Conservation (phyloP, 2,797 vertebrate genomes). For the Morelia viridis region DNA sequence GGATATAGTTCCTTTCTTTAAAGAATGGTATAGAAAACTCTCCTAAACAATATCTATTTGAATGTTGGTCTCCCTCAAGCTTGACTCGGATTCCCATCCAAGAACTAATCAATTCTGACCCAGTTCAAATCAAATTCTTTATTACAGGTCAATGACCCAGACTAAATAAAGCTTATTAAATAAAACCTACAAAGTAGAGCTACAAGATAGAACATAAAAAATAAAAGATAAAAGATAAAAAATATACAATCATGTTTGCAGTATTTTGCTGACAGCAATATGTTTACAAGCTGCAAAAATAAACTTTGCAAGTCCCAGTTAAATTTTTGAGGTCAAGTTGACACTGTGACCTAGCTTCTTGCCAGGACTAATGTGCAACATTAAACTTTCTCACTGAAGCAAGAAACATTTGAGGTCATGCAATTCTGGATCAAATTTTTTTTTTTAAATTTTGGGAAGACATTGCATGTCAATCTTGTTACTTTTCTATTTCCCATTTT, state of each 20-base stretch:
- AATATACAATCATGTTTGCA: not conserved
- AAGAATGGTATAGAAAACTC: not conserved
- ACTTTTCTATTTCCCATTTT: no score
- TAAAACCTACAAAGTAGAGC: not conserved
- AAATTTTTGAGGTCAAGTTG: not conserved
- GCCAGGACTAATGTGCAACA: not conserved
- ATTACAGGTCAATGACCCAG: not conserved
- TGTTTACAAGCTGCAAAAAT: not conserved
- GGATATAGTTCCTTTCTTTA: not conserved
- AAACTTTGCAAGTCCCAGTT: not conserved
- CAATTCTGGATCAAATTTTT: not conserved
- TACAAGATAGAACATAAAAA: not conserved
- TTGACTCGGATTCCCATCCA: not conserved
- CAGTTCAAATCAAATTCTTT: not conserved
- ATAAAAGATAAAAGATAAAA: not conserved
- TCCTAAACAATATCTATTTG: not conserved
- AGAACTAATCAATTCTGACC: no score
- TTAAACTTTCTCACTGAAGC: not conserved
- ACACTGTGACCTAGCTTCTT: not conserved
- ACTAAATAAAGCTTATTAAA: not conserved
- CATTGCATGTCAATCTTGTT: no score
- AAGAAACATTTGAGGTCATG: not conserved
- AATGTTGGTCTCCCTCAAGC: not conserved
- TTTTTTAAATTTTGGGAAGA: no score
- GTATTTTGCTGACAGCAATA: not conserved